phyloP scores from a whole-genome alignment of 2,888 invertebrate genomes.

The Euzetes globulus region DNA sequence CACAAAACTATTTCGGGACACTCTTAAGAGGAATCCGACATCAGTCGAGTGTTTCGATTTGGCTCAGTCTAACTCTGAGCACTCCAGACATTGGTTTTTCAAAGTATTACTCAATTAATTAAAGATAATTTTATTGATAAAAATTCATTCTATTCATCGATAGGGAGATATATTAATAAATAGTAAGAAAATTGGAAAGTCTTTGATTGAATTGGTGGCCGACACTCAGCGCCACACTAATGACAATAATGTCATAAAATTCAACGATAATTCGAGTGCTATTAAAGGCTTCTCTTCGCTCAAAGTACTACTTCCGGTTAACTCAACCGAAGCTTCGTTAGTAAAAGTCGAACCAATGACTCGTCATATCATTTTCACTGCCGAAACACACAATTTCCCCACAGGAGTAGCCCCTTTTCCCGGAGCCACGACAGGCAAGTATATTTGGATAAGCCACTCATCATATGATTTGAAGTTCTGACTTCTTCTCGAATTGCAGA shows the following conservation, averaged over 20 bases:
- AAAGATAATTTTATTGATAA: neutral
- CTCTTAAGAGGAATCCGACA: conserved; percentile 82
- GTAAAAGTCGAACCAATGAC: conserved; percentile 53
- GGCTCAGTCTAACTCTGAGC: conserved; percentile 94
- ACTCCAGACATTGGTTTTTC: conserved; percentile 98
- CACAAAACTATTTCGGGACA: conserved; percentile 70
- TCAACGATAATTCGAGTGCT: conserved; percentile 84
- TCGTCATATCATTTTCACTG: conserved; percentile 90
- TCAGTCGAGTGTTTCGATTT: conserved; percentile 96
- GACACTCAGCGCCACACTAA: conserved; percentile 78
- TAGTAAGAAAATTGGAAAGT: conserved; percentile 65
- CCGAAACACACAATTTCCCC: conserved; percentile 98
- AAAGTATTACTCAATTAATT: conserved; percentile 50
- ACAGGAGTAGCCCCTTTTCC: conserved; percentile 93
- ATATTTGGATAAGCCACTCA: neutral
- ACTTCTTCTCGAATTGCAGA: neutral
- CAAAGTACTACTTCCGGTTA: conserved; percentile 59
- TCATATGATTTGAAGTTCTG: neutral
- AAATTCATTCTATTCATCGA: neutral
- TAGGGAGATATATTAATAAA: conserved; percentile 75
- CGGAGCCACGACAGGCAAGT: conserved; percentile 74
- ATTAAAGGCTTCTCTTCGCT: conserved; percentile 69
- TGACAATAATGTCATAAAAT: conserved; percentile 89
- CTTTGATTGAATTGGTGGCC: conserved; percentile 85
- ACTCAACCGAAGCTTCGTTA: conserved; percentile 59